These are phyloP conservation scores for Drosophila tanythrix DNA, from an alignment of 2,888 invertebrate genomes.

Conservation along the genomic window DNA sequence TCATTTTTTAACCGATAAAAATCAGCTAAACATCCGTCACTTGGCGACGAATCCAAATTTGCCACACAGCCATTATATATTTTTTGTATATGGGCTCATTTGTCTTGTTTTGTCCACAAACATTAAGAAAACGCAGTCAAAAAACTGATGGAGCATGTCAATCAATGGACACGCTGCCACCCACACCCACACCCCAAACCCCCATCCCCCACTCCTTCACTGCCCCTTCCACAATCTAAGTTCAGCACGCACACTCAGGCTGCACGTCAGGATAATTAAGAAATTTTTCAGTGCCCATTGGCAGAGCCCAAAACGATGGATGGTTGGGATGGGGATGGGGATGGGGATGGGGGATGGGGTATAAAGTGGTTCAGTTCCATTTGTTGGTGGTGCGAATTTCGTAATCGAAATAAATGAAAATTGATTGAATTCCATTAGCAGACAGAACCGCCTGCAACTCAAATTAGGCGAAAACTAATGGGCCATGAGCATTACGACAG, in stretches of 20 bases:
- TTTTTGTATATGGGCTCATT: slow-evolving; percentile 37
- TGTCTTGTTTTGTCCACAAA: slow-evolving; percentile 68
- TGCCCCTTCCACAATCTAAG: neutral
- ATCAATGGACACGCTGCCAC: slow-evolving; percentile 27
- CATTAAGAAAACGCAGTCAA: slow-evolving; percentile 50
- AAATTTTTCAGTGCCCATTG: slow-evolving; percentile 74
- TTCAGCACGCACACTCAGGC: slow-evolving; percentile 20
- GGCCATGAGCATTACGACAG: slow-evolving; percentile 64
- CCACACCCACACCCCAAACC: neutral
- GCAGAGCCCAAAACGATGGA: slow-evolving; percentile 22
- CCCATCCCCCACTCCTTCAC: neutral
- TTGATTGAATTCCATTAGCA: slow-evolving; percentile 83
- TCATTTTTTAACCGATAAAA: neutral
- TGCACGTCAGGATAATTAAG: slow-evolving; percentile 77
- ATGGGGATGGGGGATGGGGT: slow-evolving; percentile 2
- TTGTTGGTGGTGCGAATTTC: slow-evolving; percentile 68
- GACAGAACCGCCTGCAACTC: slow-evolving; percentile 54
- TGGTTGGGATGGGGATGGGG: slow-evolving; percentile 3
- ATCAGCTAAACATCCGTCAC: neutral
- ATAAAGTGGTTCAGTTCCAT: slow-evolving; percentile 29
- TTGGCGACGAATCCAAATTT: neutral
- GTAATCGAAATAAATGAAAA: slow-evolving; percentile 82
- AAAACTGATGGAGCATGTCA: slow-evolving; percentile 57
- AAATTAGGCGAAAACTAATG: slow-evolving; percentile 78
- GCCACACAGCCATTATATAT: neutral